Base-by-base conservation (phyloP, 2,888 invertebrate species). In the Andrena fulva region DNA sequence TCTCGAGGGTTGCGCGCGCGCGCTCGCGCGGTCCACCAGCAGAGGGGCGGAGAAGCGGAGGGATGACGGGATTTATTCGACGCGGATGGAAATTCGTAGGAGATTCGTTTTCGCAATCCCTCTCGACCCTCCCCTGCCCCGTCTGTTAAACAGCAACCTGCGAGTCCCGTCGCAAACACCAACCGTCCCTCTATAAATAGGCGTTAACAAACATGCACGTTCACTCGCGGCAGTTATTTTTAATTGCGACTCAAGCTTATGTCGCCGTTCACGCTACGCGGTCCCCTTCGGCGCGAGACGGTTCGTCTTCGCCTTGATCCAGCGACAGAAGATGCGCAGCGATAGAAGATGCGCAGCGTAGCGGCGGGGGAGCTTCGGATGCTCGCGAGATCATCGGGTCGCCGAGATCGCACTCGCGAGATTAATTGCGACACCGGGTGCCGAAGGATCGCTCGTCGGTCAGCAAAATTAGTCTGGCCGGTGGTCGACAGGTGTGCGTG, bases 231-330 rank as follows among this genome's bases (percentile, higher is more conserved):
- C 5, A 54, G 67, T 80, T 80, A 80, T 80, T 80, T 80, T 80
- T 80, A 80, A 80, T 80, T 80, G 67, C 80, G 67, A 63, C 33
- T 63, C 66, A 56, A 50, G 29, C 63, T 80, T 80, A 79, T 71
- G 56, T 71, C 67, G 72, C 29, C 60, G 66, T 63, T 31, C 54
- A 35, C 24, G 50, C 62, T 60, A 69, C 70, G 27, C 56, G 3
- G 24, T 42, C 56, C 64, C 33, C 10, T 24, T n/a, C 31, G 63
- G 3, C 10, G 52, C 12, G 52, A 42, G 29, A 27, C 56, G 2
- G 7, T 1, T 52, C 20, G 7, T 52, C 8, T 8, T 54, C 20
- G 54, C n/a, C 54, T 54, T 54, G 54, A 20, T 69, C 24, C 68
- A 24, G 24, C 33, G 31, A 33, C 3, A 35, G 20, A 33, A 42